Conservation (phyloP, 1,140 invertebrate species). For the Drosophila bocqueti region DNA sequence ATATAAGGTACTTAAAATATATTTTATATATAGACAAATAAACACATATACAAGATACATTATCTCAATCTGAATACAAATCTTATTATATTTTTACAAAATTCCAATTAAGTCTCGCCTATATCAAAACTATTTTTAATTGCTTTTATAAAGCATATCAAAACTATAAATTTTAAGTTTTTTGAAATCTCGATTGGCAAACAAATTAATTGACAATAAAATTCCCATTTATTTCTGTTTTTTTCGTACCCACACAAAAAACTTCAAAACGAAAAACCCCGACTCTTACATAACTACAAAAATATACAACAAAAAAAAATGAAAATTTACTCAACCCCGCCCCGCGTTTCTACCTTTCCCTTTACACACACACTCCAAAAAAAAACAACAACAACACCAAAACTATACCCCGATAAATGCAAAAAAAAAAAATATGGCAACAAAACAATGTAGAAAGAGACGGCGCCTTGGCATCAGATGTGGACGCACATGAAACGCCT, state of each 20-base stretch:
- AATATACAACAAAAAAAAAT: constrained; percentile 47
- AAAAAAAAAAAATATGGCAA: constrained; percentile 26
- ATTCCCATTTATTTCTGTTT: constrained; percentile 74
- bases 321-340: constrained; percentile 31
- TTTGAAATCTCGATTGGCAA: constrained; percentile 62
- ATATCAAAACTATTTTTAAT: constrained; percentile 6
- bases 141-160: background rate
- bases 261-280: constrained; percentile 12
- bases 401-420: constrained; percentile 18
- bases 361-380: background rate
- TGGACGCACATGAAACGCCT: constrained; percentile 84
- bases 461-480: constrained; percentile 83
- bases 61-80: background rate
- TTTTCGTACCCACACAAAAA: constrained; percentile 63
- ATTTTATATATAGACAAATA: background rate
- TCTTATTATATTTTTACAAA: constrained; percentile 8
- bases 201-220: constrained; percentile 61
- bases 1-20: background rate
- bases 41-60: background rate
- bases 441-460: constrained; percentile 74
- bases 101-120: constrained; percentile 13
- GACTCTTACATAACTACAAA: constrained; percentile 39
- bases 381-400: constrained; percentile 20
- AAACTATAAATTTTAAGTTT: constrained; percentile 51
- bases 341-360: constrained; percentile 32